Evolutionary conservation across 2,888 invertebrate genomes (phyloP), one percentile per base, ranked within the genome.

Genomic region (Lepidochitona cinerea): DNA sequence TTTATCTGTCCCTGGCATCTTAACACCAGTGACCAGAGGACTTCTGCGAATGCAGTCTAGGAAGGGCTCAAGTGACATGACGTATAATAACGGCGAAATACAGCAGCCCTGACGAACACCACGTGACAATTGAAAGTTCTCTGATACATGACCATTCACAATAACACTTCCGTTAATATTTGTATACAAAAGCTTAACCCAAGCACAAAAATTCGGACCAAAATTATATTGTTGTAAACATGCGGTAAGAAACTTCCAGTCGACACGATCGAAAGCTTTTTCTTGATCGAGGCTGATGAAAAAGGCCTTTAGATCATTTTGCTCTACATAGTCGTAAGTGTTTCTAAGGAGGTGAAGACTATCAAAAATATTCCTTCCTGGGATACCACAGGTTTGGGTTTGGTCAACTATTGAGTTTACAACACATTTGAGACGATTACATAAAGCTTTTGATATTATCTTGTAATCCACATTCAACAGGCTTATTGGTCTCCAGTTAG

Each of bases 231-330:
- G 41, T 9, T 70, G 4, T 37, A 83, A 65, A 14, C 71, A 67
- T 66, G 78, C 71, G 74, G 75, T 77, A 26, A 83, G n/a, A 72
- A 74, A 82, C 12, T 71, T 54, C 68, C 78, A 75, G 29, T 74
- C 73, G 12, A 81, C 81, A 54, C 80, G 68, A 67, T 81, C 81
- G 37, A 82, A 82, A 1, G 81, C 81, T 64, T 82, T 83, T 66
- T 78, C 79, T 70, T 82, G 82, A 64, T 82, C 82, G 37, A 81
- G 41, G 72, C 49, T 64, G 36, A 80, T 75, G 64, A 81, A 79
- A 49, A 68, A 70, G 37, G 75, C 72, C 37, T 54, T 14, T 26
- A 77, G 29, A n/a, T 81, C 37, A 65, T 80, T 76, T 65, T 75
- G 75, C 18, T 80, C 71, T n/a, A 72, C 66, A 81, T 77, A 80